phyloP scores from a whole-genome alignment of 2,888 invertebrate species.

The Allygus modestus region DNA sequence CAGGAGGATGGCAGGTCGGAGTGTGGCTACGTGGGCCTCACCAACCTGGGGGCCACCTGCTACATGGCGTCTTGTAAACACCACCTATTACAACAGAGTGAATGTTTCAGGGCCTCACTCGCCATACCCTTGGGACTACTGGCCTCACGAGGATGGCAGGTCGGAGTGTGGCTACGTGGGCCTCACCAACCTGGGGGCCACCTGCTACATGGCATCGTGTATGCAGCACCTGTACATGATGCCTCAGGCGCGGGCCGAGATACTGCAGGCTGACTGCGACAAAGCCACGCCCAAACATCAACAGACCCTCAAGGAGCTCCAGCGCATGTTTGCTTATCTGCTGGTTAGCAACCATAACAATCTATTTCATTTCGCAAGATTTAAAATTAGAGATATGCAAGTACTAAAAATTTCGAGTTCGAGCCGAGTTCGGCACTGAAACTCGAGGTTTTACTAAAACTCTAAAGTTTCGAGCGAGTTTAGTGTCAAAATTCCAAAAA shows the following conservation, averaged over 20 bases:
- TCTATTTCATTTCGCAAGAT: too few relatives aligned
- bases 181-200: conserved; percentile 95
- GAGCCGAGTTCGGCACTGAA: too few relatives aligned
- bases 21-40: conserved; percentile 96
- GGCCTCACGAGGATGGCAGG: conserved; percentile 97
- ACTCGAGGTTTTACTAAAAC: too few relatives aligned
- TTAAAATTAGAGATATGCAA: too few relatives aligned
- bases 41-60: conserved; percentile 97
- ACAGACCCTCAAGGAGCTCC: conserved; percentile 90
- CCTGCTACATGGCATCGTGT: conserved; percentile 98
- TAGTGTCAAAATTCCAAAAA: too few relatives aligned
- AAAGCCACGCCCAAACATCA: conserved; percentile 84
- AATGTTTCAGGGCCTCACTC: conserved; percentile 81
- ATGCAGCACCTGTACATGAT: conserved; percentile 99
- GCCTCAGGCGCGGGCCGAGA: conserved; percentile 92
- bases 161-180: conserved; percentile 97
- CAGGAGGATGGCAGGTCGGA: conserved; percentile 96
- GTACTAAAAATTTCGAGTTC: too few relatives aligned
- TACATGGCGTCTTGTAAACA: conserved; percentile 99
- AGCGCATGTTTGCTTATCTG: conserved; percentile 97
- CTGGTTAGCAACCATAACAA: conserved; percentile 79
- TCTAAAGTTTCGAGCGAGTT: too few relatives aligned
- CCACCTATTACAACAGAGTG: conserved; percentile 84
- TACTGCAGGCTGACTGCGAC: conserved; percentile 86
- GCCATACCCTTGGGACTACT: conserved; percentile 97